Evolutionary conservation across 1,140 invertebrate genomes (phyloP).

Genomic region (Laupala kohalensis): DNA sequence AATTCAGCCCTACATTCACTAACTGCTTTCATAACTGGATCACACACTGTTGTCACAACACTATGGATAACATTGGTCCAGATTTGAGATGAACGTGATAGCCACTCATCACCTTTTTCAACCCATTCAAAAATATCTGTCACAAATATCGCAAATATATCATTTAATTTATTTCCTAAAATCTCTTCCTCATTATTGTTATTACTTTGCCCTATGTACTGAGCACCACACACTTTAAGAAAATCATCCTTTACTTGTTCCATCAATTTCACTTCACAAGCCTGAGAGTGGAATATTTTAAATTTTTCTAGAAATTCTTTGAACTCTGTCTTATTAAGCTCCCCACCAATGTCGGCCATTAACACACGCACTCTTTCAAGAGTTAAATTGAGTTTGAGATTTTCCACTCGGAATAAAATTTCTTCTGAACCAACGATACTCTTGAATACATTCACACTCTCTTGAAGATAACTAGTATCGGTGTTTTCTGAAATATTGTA

Average conservation of each 20-base stretch:
- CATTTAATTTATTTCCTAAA: background rate
- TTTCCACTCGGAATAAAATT: background rate
- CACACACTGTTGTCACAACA: background rate
- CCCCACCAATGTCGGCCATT: background rate
- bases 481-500: background rate
- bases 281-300: background rate
- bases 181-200: background rate
- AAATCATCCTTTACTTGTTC: background rate
- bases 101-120: background rate
- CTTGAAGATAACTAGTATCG: background rate
- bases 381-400: background rate
- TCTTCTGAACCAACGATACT: background rate
- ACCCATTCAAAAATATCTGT: background rate
- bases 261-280: background rate
- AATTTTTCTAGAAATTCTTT: background rate
- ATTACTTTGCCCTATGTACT: too few relatives aligned
- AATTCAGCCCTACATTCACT: background rate
- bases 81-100: background rate
- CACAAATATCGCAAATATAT: background rate
- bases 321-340: background rate
- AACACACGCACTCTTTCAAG: background rate
- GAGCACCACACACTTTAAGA: background rate
- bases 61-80: background rate
- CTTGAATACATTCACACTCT: background rate
- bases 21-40: background rate